phyloP scores from a whole-genome alignment of 2,113 vertebrate species.

The Ctenomys sociabilis region DNA sequence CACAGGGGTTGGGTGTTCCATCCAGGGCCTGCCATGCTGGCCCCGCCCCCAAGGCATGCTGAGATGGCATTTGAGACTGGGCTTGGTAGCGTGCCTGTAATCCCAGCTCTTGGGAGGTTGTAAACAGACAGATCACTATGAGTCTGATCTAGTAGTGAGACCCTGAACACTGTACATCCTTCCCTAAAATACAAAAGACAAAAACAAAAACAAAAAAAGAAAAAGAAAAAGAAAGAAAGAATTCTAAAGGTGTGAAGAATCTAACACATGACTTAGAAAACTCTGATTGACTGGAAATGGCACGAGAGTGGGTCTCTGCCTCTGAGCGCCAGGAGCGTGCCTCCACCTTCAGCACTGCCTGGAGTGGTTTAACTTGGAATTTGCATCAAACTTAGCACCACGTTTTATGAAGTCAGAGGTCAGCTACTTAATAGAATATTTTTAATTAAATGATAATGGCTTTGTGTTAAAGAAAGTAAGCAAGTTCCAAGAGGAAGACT shows the following conservation, averaged over 20 bases:
- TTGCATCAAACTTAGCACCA: neutral
- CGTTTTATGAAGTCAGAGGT: conserved; percentile 38
- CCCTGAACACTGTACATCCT: too few relatives aligned
- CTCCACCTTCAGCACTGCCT: neutral
- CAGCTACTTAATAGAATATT: conserved; percentile 18
- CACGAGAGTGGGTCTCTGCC: neutral
- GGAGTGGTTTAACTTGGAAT: neutral
- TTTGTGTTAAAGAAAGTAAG: conserved; percentile 37
- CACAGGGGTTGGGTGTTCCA: too few relatives aligned
- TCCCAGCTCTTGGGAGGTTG: too few relatives aligned
- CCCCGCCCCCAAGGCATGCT: too few relatives aligned
- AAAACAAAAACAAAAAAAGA: too few relatives aligned
- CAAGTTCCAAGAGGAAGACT: conserved; percentile 19
- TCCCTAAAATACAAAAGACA: too few relatives aligned
- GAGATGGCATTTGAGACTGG: too few relatives aligned
- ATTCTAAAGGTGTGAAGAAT: neutral
- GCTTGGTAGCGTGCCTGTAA: too few relatives aligned
- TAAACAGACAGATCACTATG: too few relatives aligned
- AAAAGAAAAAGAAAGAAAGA: too few relatives aligned
- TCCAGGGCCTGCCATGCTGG: too few relatives aligned
- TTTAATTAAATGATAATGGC: conserved; percentile 62
- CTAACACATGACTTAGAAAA: neutral
- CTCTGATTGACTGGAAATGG: neutral
- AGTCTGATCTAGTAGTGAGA: too few relatives aligned
- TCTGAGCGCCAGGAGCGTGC: neutral